Base-by-base conservation (phyloP, 2,113 vertebrate species). In the Lutjanus erythropterus region DNA sequence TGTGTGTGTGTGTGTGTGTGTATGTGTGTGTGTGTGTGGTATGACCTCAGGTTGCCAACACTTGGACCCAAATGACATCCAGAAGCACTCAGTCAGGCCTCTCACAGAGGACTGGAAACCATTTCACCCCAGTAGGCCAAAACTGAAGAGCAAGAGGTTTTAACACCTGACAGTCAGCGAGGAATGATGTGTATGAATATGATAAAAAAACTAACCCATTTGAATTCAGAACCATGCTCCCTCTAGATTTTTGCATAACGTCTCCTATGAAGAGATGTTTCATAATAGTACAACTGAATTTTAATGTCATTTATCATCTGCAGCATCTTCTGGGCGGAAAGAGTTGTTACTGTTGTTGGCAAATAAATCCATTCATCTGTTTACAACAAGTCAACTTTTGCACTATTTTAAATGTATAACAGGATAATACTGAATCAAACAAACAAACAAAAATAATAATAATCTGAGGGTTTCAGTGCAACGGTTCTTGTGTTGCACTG, bases 21-120 rank as follows among this genome's bases (percentile, higher is more conserved):
- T 73, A 44, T 52, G 42, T 47, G 42, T 31, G 53, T 76, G 52
- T 39, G 52, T 80, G 71, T 56, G 75, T 67, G 71, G 39, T 56
- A 33, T 83, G 58, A 58, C 77, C 69, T 66, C 9, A 68, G 15
- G 66, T 67, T 52, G 23, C 47, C 60, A 59, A 19, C 50, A 50
- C 56, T 71, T 76, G 46, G 60, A 73, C 53, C 29, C 5, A 88
- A 77, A 81, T 77, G 67, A 55, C 76, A 80, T 73, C 80, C 73
- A 81, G 60, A 88, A 88, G 67, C 46, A 29, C 47, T 33, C 62
- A 52, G 27, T 75, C 62, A 64, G 71, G 27, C 71, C 16, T 67
- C 37, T 78, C 42, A 23, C n/a, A 37, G 11, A 72, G 5, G 8
- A 69, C 65, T 79, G 73, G 72, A 71, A 85, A 61, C 18, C 41